Base-by-base conservation (phyloP, 2,797 vertebrate species). In the Natrix natrix region DNA sequence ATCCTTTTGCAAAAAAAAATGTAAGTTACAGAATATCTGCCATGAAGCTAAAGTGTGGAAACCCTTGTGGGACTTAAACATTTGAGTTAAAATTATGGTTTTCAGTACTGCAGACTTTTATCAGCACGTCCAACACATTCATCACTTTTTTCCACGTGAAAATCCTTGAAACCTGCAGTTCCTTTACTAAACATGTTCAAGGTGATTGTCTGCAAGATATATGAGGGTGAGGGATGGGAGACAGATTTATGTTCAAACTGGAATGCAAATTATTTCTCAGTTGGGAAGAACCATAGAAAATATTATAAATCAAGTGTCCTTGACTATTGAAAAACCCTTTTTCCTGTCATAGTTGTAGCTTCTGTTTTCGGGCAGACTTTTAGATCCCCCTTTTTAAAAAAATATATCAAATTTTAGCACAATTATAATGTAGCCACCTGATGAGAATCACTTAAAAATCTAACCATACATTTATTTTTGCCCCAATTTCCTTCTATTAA, bases 271-370 rank as follows among this genome's bases (percentile, higher is more conserved):
- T 43, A 78, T 78, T 48, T 83, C 74, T 83, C 74, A 48, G 8
- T 22, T 32, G 43, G 13, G 26, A 8, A 78, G 69, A 91, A 86
- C 24, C 28, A n/a, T 20, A 14, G 32, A 86, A 86, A 20, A n/a
- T 48, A 54, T 17, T n/a, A 52, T 54, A 24, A 92, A 57, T 2
- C n/a, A 69, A n/a, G 54, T 57, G 32, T 61, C 92, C 90, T 94
- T 24, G 94, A 87, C 69, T 93, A 8, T 24, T 1, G 92, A 93
- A 91, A 0, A 0, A 83, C 93, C 55, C 90, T 93, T 94, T 56
- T 90, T 94, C 94, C 94, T 52, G 83, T 92, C 91, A 94, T 93
- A 95, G 66, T 90, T 0, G 4, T 4, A 2, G 69, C 1, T 22
- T 91, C 88, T n/a, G 43, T 10, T 37, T 0, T 69, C 32, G 32